Evolutionary conservation across 2,888 invertebrate genomes (phyloP).

Genomic region (Aspidiotus rigidus): DNA sequence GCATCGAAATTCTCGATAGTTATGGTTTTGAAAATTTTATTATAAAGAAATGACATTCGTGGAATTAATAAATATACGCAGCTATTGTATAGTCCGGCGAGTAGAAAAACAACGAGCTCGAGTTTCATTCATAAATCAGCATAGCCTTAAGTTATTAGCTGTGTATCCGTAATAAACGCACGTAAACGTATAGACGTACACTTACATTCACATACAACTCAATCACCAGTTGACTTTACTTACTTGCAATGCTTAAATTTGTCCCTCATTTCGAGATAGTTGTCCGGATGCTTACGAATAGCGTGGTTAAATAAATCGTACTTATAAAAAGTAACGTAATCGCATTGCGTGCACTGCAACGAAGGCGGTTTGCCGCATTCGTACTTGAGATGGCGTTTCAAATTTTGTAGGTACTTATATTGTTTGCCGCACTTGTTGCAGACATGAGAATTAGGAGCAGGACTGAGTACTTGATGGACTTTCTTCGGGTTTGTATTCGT

Average conservation of each 20-base stretch:
- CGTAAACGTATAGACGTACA: too few relatives aligned
- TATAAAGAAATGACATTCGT: too few relatives aligned
- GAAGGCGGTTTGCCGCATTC: conserved; percentile 43
- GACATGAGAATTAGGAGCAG: background rate
- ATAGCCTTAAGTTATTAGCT: too few relatives aligned
- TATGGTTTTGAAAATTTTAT: too few relatives aligned
- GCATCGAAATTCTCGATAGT: too few relatives aligned
- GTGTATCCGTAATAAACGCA: too few relatives aligned
- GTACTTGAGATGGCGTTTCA: conserved; percentile 42
- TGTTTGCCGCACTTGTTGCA: conserved; percentile 38
- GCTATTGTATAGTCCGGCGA: too few relatives aligned
- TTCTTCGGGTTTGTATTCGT: background rate
- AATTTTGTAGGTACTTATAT: conserved; percentile 38
- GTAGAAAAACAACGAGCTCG: too few relatives aligned
- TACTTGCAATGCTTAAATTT: background rate
- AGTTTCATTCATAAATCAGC: too few relatives aligned
- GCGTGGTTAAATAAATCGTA: conserved; percentile 43
- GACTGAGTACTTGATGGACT: background rate
- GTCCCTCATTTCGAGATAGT: conserved; percentile 23
- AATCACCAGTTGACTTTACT: too few relatives aligned
- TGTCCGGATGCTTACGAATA: conserved; percentile 38
- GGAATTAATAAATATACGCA: too few relatives aligned
- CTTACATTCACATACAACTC: too few relatives aligned
- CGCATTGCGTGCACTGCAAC: conserved; percentile 43
- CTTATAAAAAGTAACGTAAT: conserved; percentile 43